Conservation (phyloP, 2,113 vertebrate genomes). For the Kryptolebias marmoratus region DNA sequence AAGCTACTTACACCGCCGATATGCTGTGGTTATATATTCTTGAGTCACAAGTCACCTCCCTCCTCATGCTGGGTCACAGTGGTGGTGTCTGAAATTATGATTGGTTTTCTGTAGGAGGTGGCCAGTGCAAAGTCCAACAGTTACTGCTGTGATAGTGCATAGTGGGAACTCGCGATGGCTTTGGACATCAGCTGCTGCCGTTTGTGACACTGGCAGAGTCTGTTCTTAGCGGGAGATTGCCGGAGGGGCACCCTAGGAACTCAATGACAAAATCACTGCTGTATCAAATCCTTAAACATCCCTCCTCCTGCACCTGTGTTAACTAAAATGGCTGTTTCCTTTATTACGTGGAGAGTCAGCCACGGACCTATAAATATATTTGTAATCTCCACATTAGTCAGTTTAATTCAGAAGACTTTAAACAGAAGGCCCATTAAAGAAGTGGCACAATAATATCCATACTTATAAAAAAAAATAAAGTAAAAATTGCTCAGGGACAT, state of each 20-base stretch:
- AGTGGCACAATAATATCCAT: neutral
- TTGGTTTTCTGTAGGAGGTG: slow-evolving; percentile 66
- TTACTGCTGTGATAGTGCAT: slow-evolving; percentile 63
- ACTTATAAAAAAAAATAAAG: neutral
- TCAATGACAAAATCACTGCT: slow-evolving; percentile 11
- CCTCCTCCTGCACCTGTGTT: neutral
- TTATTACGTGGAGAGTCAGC: neutral
- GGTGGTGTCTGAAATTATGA: slow-evolving; percentile 55
- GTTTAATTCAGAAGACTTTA: neutral
- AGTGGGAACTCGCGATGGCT: slow-evolving; percentile 53
- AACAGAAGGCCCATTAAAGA: neutral
- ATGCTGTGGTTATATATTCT: slow-evolving; percentile 29
- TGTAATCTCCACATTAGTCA: too few species aligned
- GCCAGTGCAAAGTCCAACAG: slow-evolving; percentile 52
- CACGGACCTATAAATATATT: too few species aligned
- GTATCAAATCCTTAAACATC: slow-evolving; percentile 1
- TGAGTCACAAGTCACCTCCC: slow-evolving; percentile 53
- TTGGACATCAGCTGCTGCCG: slow-evolving; percentile 49
- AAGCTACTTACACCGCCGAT: neutral
- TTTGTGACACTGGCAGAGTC: slow-evolving; percentile 28
- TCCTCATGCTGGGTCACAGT: slow-evolving; percentile 44
- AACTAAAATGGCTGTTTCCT: neutral
- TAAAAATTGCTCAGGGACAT: neutral
- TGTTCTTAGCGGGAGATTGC: slow-evolving; percentile 40
- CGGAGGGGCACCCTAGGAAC: slow-evolving; percentile 10